phyloP scores from a whole-genome alignment of 2,113 vertebrate species.

The Lipophrys pholis region DNA sequence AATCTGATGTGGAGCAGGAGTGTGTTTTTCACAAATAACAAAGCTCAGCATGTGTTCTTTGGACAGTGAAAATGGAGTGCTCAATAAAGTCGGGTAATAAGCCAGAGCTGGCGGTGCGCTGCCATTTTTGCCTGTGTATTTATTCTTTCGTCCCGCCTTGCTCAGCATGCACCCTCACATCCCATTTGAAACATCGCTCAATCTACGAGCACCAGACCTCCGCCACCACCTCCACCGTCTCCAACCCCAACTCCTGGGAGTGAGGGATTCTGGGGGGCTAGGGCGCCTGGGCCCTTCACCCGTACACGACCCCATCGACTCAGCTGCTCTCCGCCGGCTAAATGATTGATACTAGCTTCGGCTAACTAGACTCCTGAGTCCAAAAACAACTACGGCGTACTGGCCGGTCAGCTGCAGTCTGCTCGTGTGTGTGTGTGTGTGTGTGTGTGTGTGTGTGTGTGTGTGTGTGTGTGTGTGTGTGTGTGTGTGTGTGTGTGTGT shows the following conservation, averaged over 20 bases:
- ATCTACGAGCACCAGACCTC: slow-evolving; percentile 33
- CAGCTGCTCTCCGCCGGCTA: slow-evolving; percentile 48
- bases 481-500: slow-evolving; percentile 14
- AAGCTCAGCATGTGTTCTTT: slow-evolving; percentile 51
- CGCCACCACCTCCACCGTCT: slow-evolving; percentile 19
- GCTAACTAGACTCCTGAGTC: slow-evolving; percentile 75
- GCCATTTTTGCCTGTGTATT: slow-evolving; percentile 24
- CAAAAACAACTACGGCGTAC: slow-evolving; percentile 62
- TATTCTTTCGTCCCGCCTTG: slow-evolving; percentile 28
- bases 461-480: slow-evolving; percentile 4
- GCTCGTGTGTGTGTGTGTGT: slow-evolving; percentile 3
- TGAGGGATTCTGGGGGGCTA: slow-evolving; percentile 49
- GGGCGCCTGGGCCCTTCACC: slow-evolving; percentile 59
- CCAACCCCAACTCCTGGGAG: slow-evolving; percentile 13
- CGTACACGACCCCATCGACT: slow-evolving; percentile 61
- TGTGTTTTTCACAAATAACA: slow-evolving; percentile 47
- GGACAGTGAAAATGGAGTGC: slow-evolving; percentile 50
- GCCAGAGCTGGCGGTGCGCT: neutral
- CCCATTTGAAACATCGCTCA: slow-evolving; percentile 53
- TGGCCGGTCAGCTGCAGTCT: slow-evolving; percentile 31
- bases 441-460: slow-evolving; percentile 8
- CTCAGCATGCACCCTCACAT: slow-evolving; percentile 55
- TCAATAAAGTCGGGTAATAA: slow-evolving; percentile 56
- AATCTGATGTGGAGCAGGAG: slow-evolving; percentile 22
- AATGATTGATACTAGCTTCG: slow-evolving; percentile 74